Conservation (phyloP, 2,113 vertebrate species). For the Corynorhinus townsendii region DNA sequence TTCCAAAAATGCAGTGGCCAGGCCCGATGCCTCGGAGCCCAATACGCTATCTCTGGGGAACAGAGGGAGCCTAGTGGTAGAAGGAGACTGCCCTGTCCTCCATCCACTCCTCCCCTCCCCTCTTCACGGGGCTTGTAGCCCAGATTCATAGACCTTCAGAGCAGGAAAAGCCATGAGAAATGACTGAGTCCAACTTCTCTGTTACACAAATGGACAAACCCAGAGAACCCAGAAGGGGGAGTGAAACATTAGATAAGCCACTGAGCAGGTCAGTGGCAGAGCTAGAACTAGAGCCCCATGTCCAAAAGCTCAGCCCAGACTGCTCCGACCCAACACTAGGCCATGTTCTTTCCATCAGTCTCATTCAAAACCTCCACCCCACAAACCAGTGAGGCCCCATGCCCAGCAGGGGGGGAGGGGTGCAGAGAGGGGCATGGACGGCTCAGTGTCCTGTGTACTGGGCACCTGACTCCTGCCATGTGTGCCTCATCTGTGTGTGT, state of each 20-base stretch:
- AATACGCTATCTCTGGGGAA: not conserved
- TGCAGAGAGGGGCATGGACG: not conserved
- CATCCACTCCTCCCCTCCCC: not conserved
- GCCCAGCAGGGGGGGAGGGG: not conserved
- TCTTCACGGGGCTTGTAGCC: not conserved
- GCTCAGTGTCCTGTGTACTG: not conserved
- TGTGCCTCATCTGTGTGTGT: not conserved
- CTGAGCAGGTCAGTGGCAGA: not conserved
- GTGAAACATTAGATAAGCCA: not conserved
- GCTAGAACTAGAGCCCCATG: not conserved
- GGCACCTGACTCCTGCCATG: not conserved
- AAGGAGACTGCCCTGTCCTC: not conserved
- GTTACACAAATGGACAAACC: not conserved
- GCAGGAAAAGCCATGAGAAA: not conserved
- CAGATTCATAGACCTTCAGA: not conserved
- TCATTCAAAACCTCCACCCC: not conserved
- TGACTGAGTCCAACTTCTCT: not conserved
- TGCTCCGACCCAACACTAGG: not conserved
- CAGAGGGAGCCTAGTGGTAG: not conserved
- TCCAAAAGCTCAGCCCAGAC: not conserved
- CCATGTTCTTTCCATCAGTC: not conserved
- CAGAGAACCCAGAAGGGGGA: not conserved
- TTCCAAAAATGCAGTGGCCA: not conserved
- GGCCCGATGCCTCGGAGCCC: not conserved
- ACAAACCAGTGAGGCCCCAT: not conserved